These are phyloP conservation scores for Caerostris darwini DNA, from an alignment of 1,140 invertebrate genomes.

Conservation along the genomic window DNA sequence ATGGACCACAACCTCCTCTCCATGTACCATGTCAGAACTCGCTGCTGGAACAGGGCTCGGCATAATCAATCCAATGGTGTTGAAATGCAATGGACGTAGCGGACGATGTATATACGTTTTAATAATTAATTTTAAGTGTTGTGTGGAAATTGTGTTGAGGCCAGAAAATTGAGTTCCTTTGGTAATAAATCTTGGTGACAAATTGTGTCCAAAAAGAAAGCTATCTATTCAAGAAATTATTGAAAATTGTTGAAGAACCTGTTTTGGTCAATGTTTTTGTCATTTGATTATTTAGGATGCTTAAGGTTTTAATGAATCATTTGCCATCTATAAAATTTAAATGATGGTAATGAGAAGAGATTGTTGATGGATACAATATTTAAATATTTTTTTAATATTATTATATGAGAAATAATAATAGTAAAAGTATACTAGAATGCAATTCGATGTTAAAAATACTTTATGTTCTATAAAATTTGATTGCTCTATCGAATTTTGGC, in stretches of 20 bases:
- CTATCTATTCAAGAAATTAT: background rate
- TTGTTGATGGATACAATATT: no score
- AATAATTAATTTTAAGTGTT: slow-evolving; percentile 25
- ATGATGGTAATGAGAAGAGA: no score
- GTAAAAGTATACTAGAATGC: no score
- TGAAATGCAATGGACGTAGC: background rate
- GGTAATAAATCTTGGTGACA: background rate
- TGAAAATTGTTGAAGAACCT: background rate
- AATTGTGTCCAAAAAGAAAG: background rate
- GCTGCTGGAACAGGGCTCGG: background rate
- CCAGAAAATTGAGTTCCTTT: background rate
- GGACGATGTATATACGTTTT: background rate
- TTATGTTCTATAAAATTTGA: no score
- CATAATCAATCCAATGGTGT: slow-evolving; percentile 9
- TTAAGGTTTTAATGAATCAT: no score
- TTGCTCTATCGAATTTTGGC: no score
- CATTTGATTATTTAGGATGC: no score
- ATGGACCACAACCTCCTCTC: background rate
- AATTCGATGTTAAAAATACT: no score
- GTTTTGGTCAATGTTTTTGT: no score
- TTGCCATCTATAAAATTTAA: no score
- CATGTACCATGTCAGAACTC: background rate
- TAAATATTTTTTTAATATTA: no score
- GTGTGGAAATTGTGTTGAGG: background rate
- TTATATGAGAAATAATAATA: no score